Evolutionary conservation across 2,113 vertebrate species (phyloP), one percentile per base, ranked within the genome.

Genomic region (Vidua macroura): DNA sequence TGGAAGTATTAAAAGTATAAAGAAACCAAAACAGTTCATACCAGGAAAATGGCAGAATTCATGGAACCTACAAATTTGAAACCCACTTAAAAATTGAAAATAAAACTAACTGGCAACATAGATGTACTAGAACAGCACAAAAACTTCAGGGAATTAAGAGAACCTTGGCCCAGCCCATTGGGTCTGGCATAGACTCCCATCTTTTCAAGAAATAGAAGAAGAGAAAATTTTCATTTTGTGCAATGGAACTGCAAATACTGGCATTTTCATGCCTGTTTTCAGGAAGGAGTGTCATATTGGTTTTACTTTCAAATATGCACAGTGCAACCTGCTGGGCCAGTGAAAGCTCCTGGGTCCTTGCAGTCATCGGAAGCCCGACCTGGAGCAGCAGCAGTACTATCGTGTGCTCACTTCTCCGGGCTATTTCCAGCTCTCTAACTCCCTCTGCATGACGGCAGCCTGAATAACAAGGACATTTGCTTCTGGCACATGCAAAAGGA

Each of bases 341-440:
- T 1, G 16, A 82, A 44, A 49, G 37, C 23, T 52, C 13, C 62
- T 15, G 31, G 7, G 20, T 35, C 37, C 30, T 24, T 1, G 3
- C 46, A 58, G 59, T 30, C 39, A 68, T 72, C 4, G 0, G 66
- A 25, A 83, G 51, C 37, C 23, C 52, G 59, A 97, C 97, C 97
- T 97, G 98, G 69, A 97, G 97, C 79, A 97, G 95, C 33, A 98
- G 96, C 55, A 96, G 97, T 25, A 97, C 95, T 13, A 80, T 52
- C 4, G 94, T 95, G 75, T 95, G 95, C 74, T 96, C 97, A 33
- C 92, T 95, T 83, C 91, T 97, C 78, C 97, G 68, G 92, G 41
- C 53, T 63, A 51, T 90, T 77, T 66, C 64, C 98, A 98, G 95
- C 97, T 98, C 90, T 98, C 98, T 94, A 97, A 88, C 97, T 98